Evolutionary conservation across 2,888 invertebrate genomes (phyloP), one percentile per base, ranked within the genome.

Genomic region (Thymelicus sylvestris): DNA sequence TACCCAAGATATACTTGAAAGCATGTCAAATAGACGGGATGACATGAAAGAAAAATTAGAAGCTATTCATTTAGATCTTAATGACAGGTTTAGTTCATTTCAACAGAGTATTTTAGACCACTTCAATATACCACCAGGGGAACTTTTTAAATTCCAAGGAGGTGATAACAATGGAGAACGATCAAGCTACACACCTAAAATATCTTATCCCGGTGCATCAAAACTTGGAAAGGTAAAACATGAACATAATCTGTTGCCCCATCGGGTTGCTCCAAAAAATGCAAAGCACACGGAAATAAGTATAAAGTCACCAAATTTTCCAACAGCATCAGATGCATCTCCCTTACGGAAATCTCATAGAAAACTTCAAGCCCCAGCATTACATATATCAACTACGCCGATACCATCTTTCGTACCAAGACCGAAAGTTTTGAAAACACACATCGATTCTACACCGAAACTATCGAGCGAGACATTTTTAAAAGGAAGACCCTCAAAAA

Each of bases 31-130:
- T 74, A 81, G 78, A 64, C 83, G 82, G 52, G 83, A 86, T 71
- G 87, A 92, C 55, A 74, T 90, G 0, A 86, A 80, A 75, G 89
- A 91, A 67, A 92, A 87, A 77, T 74, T 93, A 12, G 82, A 84
- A 79, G 84, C 83, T 24, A 77, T 92, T 55, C 89, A 88, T 65
- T 77, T 80, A 31, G 90, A 91, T 78, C 81, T 92, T 6, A 87
- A 85, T 74, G 90, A 90, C 71, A 84, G 88, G 41, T 74, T 91
- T 62, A 80, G 84, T 74, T 79, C 86, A 38, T 77, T 89, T 73
- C 86, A 82, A 47, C 85, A 85, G 57, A 81, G 80, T 76, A 74
- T 89, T 65, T 38, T 71, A 39, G 71, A 71, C 24, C 71, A 71
- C 39, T 47, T 66, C 13, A 61, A 47, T 65, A 3, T 48, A 31